Evolutionary conservation across 1,140 invertebrate genomes (phyloP), one percentile per base, ranked within the genome.

Genomic region (Apocrypta bakeri): DNA sequence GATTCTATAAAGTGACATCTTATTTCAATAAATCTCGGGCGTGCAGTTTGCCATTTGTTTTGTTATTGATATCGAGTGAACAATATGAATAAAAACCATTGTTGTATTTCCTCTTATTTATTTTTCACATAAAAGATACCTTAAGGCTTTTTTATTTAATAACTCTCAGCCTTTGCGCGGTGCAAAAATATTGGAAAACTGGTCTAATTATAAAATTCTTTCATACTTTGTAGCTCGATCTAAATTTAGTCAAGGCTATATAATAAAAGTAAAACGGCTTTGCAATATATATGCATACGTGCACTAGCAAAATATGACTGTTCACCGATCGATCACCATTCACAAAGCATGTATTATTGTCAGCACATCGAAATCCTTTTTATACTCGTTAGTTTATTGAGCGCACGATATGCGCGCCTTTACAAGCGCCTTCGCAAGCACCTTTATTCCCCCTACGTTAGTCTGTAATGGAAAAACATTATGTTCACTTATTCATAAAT

Each of bases 171-270:
- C 48, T 56, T 56, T 56, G n/a, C 48, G n/a, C 48, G 48, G 48
- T 56, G 48, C 21, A n/a, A 63, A 63, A 76, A 63, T 76, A 76
- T 76, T n/a, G 21, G 27, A 64, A 66, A 77, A 77, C 75, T 76
- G 48, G 27, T 76, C 48, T 76, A 76, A 31, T 76, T 61, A 64
- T 33, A 66, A 77, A 56, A 66, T 37, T 77, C 61, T 40, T 77
- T 37, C 61, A 24, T 56, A 24, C 29, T 63, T 21, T 12, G 48
- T 63, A 61, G 27, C 48, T 76, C 8, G n/a, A 63, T 21, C n/a
- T 61, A 76, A 76, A 76, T 56, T 56, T 56, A 56, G 48, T 6
- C 73, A 24, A 76, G 48, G 37, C 17, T 63, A 8, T 61, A 56
- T 56, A 56, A 56, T 27, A 61, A 73, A 42, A 48, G 33, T 1